Percentiles rank a stretch among this genome's conserved stretches.
Conservation (phyloP, 2,888 invertebrate genomes). For the Ceraclea dissimilis region DNA sequence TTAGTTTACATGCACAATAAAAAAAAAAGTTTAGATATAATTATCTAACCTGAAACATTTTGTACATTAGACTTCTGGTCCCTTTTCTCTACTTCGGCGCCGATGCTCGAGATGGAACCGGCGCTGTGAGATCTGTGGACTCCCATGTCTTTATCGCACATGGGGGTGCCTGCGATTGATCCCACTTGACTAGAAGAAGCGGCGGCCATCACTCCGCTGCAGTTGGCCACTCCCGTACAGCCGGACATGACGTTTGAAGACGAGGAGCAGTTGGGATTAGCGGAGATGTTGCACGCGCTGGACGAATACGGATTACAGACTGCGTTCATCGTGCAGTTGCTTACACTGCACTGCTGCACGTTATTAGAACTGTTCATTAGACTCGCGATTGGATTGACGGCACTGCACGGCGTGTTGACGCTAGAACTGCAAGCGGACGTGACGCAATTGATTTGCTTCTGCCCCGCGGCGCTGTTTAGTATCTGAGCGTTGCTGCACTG, state of each 20-base stretch:
- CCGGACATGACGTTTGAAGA: neutral
- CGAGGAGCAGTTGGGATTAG: slow-evolving; percentile 1
- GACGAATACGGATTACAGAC: neutral
- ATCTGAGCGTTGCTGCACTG: neutral
- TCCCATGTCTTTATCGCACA: slow-evolving; percentile 5
- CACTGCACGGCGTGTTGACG: slow-evolving; percentile 2
- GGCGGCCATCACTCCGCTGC: neutral
- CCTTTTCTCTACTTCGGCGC: slow-evolving; percentile 17
- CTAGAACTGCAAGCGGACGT: neutral
- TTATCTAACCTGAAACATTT: slow-evolving; percentile 24
- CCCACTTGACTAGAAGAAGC: neutral
- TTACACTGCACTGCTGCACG: neutral
- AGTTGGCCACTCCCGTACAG: neutral
- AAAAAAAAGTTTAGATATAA: neutral
- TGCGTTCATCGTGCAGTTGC: neutral
- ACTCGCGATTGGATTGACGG: neutral
- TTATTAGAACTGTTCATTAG: neutral
- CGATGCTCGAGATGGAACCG: slow-evolving; percentile 22
- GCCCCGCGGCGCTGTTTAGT: neutral
- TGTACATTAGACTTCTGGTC: slow-evolving; percentile 19
- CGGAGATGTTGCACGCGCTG: neutral
- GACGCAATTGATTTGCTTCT: neutral
- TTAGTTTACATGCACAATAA: too few relatives aligned
- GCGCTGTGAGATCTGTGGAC: slow-evolving; percentile 25
- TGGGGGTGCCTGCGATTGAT: slow-evolving; percentile 5